Evolutionary conservation across 2,888 invertebrate species (phyloP).

Genomic region (Lasioglossum morio): DNA sequence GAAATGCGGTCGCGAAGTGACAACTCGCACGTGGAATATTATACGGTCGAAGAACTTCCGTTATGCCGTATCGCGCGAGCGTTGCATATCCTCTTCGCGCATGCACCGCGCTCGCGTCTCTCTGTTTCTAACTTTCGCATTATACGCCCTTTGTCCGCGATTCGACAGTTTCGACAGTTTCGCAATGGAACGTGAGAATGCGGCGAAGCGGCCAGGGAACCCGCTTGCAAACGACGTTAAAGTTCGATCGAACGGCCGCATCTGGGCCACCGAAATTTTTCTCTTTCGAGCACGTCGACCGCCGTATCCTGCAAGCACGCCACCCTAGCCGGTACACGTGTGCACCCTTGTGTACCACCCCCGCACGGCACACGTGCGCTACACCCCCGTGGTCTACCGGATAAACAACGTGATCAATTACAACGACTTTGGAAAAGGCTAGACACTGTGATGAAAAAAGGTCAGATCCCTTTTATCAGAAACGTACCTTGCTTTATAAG

Average conservation of each 20-base stretch:
- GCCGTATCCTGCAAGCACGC: neutral
- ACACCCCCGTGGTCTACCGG: constrained; percentile 28
- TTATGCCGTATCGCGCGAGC: constrained; percentile 76
- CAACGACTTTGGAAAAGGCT: neutral
- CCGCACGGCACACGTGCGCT: neutral
- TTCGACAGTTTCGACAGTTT: constrained; percentile 82
- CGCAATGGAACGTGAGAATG: constrained; percentile 78
- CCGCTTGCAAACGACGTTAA: constrained; percentile 77
- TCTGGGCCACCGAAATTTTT: constrained; percentile 70
- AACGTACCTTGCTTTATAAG: no score
- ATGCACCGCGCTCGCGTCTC: constrained; percentile 43
- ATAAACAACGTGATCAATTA: constrained; percentile 41
- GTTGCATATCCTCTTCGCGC: constrained; percentile 50
- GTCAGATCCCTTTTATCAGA: no score
- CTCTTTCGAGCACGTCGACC: constrained; percentile 25
- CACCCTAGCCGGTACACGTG: constrained; percentile 2
- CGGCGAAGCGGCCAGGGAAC: constrained; percentile 61
- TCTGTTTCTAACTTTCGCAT: constrained; percentile 80
- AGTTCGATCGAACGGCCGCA: constrained; percentile 72
- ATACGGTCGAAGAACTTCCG: constrained; percentile 81
- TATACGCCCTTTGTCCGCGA: constrained; percentile 80
- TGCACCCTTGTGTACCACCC: neutral
- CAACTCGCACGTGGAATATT: constrained; percentile 78
- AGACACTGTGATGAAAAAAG: no score
- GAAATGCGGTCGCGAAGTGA: constrained; percentile 80